Evolutionary conservation across 2,113 vertebrate species (phyloP).

Genomic region (Corvus cornix): DNA sequence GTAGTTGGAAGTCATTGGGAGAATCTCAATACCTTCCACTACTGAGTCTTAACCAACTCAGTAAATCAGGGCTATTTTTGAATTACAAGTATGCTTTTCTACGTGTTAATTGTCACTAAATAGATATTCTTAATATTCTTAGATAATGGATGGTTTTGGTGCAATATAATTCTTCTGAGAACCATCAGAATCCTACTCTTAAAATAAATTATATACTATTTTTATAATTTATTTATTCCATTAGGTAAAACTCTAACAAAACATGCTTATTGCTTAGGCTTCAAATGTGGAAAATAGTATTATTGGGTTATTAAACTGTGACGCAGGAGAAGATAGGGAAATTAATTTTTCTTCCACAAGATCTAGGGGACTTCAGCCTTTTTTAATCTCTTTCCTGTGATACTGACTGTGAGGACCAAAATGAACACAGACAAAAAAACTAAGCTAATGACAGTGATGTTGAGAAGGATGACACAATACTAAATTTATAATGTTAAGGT

Average conservation of each 20-base stretch:
- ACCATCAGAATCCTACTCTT: not conserved
- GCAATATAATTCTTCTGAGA: not conserved
- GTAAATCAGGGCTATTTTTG: not conserved
- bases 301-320: not conserved
- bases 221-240: not conserved
- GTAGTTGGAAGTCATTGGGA: not conserved
- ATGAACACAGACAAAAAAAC: constrained; percentile 52
- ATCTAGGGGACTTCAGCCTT: not conserved
- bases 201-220: not conserved
- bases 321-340: not conserved
- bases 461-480: not conserved
- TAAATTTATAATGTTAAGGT: constrained; percentile 50
- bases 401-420: constrained; percentile 41
- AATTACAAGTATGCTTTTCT: not conserved
- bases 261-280: not conserved
- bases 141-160: not conserved
- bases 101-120: not conserved
- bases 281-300: not conserved
- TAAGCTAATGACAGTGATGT: constrained; percentile 27
- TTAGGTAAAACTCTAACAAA: not conserved
- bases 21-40: not conserved
- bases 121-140: not conserved
- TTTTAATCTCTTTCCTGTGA: not conserved
- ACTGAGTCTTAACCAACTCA: not conserved
- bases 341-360: constrained; percentile 17